Evolutionary conservation across 2,797 vertebrate genomes (phyloP), one percentile per base, ranked within the genome.

Genomic region (Sphenopsis melanotis): DNA sequence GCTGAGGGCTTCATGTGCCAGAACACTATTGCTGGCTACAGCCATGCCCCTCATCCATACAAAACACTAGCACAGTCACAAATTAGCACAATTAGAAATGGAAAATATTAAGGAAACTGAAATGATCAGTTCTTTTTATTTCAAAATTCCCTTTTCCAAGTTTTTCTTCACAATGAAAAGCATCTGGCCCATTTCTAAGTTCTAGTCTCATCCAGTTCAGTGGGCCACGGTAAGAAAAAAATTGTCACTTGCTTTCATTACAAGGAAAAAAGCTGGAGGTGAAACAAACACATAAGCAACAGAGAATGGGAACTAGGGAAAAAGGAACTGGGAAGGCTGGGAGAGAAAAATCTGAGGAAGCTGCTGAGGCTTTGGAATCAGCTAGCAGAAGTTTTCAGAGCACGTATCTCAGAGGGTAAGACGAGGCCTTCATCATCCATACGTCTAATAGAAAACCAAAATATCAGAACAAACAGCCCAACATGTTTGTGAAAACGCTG

Each of bases 381-480:
- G 52, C 64, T 42, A 77, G 57, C 34, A 90, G 76, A 71, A 93
- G 86, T 69, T 93, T 87, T 95, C 90, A 82, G 42, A 90, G 75
- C 86, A 89, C 36, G 4, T 59, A 81, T 75, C 79, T 88, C 27
- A 61, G 29, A 82, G 93, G 86, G 83, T 72, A 93, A 95, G 71
- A 93, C 12, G 44, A 88, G 88, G 74, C 86, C 90, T 87, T 78
- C 86, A 60, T 41, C 88, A 79, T 69, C 60, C 93, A 92, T 87
- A 88, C 59, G 3, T 78, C 90, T 94, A 83, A 88, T 82, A 63
- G 94, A 82, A 94, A 95, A 70, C 32, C 70, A 92, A 93, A 94
- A 55, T 70, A 92, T 79, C 86, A 72, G 70, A 95, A 94, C 70
- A 68, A 93, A 84, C 92, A 95, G 90, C 86, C 88, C 74, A 95